A percentile compares a stretch with the other conserved stretches of the same genome.
Evolutionary conservation across 2,797 vertebrate species (phyloP).

Genomic region (Capromys pilorides): DNA sequence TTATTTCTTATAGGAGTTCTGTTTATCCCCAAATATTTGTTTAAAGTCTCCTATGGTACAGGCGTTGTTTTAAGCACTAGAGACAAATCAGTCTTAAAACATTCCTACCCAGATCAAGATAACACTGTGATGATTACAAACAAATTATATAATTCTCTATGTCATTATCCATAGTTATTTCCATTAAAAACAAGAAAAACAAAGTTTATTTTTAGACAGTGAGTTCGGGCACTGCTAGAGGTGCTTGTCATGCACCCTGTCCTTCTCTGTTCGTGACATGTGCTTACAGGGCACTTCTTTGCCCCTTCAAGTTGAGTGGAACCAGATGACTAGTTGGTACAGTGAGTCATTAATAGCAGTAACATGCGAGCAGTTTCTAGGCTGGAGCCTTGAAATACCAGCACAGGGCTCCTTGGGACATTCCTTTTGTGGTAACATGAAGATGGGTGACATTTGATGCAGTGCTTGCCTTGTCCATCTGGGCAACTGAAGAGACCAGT

Average conservation of each 20-base stretch:
- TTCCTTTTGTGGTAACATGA: not conserved
- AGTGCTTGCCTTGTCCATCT: not conserved
- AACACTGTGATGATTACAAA: not conserved
- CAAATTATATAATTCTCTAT: not conserved
- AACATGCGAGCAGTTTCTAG: not conserved
- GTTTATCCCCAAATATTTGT: not conserved
- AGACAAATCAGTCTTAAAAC: not conserved
- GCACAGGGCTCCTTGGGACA: not conserved
- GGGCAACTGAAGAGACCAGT: not conserved
- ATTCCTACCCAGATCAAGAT: not conserved
- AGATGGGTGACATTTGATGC: not conserved
- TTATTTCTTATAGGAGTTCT: slow-evolving; percentile 19
- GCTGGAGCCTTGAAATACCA: not conserved
- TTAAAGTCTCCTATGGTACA: not conserved
- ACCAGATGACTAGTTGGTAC: not conserved
- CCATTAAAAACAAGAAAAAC: not conserved
- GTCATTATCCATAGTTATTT: not conserved
- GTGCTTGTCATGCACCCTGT: not conserved
- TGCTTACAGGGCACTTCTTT: not conserved
- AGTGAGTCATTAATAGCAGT: not conserved
- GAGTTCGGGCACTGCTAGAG: not conserved
- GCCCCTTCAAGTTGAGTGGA: not conserved
- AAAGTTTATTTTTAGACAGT: not conserved
- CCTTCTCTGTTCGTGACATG: not conserved
- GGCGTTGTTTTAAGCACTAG: not conserved